A percentile compares a stretch with the other conserved stretches of the same genome.
These are phyloP conservation scores for Coreoperca whiteheadi DNA, from an alignment of 2,113 vertebrate genomes.

Conservation along the genomic window DNA sequence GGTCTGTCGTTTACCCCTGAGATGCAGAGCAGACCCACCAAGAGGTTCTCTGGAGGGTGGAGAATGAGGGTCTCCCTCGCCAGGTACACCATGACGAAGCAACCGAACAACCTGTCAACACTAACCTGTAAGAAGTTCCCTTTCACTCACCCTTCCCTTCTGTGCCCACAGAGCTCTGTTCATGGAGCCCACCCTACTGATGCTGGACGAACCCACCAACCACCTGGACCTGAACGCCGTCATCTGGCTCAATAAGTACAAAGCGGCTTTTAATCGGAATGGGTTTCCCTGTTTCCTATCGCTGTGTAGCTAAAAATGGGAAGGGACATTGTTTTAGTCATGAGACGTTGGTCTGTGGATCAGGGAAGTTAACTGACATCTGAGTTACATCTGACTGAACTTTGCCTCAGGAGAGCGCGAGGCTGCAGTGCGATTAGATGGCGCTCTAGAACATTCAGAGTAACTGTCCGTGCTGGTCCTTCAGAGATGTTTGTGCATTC, in stretches of 20 bases:
- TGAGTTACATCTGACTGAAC: neutral
- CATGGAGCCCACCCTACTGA: conserved; percentile 93
- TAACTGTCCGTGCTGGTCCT: neutral
- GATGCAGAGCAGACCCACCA: conserved; percentile 93
- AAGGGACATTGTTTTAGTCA: neutral
- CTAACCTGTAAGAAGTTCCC: no score
- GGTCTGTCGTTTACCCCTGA: conserved; percentile 92
- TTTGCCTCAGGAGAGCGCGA: no score
- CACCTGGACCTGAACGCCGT: conserved; percentile 95
- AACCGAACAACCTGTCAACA: no score
- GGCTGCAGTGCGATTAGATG: neutral
- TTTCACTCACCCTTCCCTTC: neutral
- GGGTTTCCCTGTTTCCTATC: neutral
- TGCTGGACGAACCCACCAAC: conserved; percentile 96
- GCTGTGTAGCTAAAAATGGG: neutral
- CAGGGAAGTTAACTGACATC: neutral
- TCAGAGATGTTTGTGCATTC: neutral
- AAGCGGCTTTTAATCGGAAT: neutral
- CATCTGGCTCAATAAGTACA: conserved; percentile 97
- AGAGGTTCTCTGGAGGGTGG: conserved; percentile 95
- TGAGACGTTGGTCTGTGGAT: neutral
- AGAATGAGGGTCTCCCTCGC: conserved; percentile 95
- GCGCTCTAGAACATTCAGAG: neutral
- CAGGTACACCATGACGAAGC: no score
- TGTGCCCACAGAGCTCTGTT: conserved; percentile 88